Evolutionary conservation across 2,888 invertebrate genomes (phyloP), one percentile per base, ranked within the genome.

Genomic region (Taphrorychus bicolor): DNA sequence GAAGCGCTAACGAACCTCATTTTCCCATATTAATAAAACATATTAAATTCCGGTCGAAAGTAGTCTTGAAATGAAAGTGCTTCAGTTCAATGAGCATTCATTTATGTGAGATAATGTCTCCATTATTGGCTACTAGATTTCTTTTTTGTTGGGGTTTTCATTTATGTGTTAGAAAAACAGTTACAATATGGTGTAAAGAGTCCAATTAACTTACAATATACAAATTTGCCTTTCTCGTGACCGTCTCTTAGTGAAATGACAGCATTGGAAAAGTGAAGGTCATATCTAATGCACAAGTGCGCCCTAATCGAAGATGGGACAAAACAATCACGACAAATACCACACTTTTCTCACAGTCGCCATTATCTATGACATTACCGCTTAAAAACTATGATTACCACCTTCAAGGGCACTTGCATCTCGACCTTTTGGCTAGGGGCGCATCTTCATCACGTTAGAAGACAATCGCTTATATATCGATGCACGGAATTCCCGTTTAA

Each of bases 1-100:
- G 21, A 54, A 51, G 23, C 16, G 59, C 23, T 53, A 65, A 58
- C 45, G 45, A 66, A 60, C 22, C 41, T 57, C 18, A 58, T 61
- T 61, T 61, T 66, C 66, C 60, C 66, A 66, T 66, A 66, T 61
- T 66, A 61, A 66, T 66, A 66, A 66, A 66, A 66, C 56, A 54
- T 59, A 51, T 59, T 42, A 54, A 32, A 14, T 32, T 18, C 54
- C 23, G 19, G 53, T 56, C 56, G 66, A 66, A 66, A 66, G 60
- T 49, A 60, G 56, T 52, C 40, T 60, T n/a, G 57, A 40, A 18
- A 66, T 45, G 66, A 66, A 66, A 66, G 66, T 66, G 23, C 56
- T 59, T 32, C 40, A 59, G 19, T 66, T 66, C 56, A 66, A 60
- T 60, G 60, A 56, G 56, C 60, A 66, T 66, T 66, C 54, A 60